phyloP scores from a whole-genome alignment of 2,797 vertebrate species.

The Rhincodon typus region DNA sequence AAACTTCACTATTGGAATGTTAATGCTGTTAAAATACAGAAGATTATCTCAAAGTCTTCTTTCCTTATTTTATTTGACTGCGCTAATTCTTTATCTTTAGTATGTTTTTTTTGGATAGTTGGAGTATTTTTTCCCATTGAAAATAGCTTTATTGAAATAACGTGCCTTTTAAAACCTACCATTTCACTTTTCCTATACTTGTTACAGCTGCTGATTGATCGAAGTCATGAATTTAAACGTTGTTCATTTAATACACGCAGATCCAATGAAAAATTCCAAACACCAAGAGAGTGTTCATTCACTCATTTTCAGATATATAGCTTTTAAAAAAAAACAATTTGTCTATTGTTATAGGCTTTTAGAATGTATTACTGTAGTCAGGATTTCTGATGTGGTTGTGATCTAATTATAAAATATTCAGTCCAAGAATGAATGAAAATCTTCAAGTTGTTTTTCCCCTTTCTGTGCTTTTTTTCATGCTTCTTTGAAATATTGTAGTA shows the following conservation, averaged over 20 bases:
- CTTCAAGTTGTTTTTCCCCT: conserved; percentile 45
- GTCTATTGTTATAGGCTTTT: not conserved
- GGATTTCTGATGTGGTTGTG: conserved; percentile 21
- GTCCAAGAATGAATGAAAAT: conserved; percentile 18
- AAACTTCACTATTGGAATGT: conserved; percentile 69
- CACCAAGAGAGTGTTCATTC: not conserved
- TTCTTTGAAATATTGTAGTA: conserved; percentile 67
- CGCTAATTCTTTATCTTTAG: not conserved
- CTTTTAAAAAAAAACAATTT: not conserved
- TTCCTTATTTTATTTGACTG: conserved; percentile 65
- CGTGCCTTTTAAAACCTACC: not conserved
- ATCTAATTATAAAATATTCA: conserved; percentile 32
- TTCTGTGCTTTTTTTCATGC: conserved; percentile 69
- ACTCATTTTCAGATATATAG: not conserved
- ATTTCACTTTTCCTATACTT: not conserved
- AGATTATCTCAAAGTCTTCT: conserved; percentile 79
- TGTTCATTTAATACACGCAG: not conserved
- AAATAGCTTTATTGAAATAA: not conserved
- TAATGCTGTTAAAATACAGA: conserved; percentile 74
- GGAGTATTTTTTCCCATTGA: conserved; percentile 2
- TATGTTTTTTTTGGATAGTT: not conserved
- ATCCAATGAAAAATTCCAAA: not conserved
- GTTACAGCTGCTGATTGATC: not conserved
- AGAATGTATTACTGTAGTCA: not conserved
- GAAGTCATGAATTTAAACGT: not conserved